Base-by-base conservation (phyloP, 1,140 invertebrate species). In the Acyrthosiphon pisum region DNA sequence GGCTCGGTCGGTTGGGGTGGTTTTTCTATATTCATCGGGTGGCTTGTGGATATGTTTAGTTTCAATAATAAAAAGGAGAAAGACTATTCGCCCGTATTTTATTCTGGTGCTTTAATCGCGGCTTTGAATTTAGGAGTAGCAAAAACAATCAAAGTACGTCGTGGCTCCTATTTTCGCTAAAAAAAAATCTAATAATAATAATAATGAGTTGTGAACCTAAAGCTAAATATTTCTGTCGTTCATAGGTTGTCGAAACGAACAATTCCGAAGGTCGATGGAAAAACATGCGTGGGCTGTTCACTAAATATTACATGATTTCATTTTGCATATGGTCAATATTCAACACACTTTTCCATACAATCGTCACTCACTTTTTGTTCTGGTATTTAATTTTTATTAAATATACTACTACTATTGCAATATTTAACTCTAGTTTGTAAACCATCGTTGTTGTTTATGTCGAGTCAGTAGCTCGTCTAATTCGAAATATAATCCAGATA, bases 1-100 rank as follows among this genome's bases (percentile, higher is more conserved):
- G 97, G 97, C 3, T 96, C 97, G 0, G 95, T 98, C 2, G 97
- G 98, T 2, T 98, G 97, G 96, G 98, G 98, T 91, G 95, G 97
- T 92, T 97, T 97, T 94, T 97, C 97, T 0, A 95, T 98, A 44
- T 94, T 97, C 9, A 96, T 97, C 44, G 98, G 98, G 11, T 96
- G 96, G 44, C 95, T 98, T 0, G 97, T 98, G 50, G 98, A 98
- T 94, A 93, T 96, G 76, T 96, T 97, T 94, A 98, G 97, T 90
- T 94, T 95, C 18, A 96, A 96, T 7, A 94, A 96, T 7, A 94
- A 96, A 83, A 94, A 95, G 0, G 94, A 96, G 46, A 98, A 98
- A 95, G 96, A 98, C 95, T 98, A 98, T 94, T 96, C 96, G 0
- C 96, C 97, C 86, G 96, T 97, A 56, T 98, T 98, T 95, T 97